A percentile compares a stretch with the other conserved stretches of the same genome.
Conservation (phyloP, 2,888 invertebrate genomes). For the Plebejus melissa region DNA sequence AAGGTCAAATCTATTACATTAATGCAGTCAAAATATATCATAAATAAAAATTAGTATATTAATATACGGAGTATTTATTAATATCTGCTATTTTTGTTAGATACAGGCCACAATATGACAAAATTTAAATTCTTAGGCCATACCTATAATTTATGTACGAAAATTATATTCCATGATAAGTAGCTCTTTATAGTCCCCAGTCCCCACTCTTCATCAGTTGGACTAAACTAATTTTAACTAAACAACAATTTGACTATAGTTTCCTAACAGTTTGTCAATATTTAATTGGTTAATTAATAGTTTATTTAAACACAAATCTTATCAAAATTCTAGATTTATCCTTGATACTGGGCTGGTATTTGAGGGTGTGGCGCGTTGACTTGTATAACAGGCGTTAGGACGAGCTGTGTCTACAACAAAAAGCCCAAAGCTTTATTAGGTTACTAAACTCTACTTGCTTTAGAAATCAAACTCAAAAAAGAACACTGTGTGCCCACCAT, state of each 20-base stretch:
- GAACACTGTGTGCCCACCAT: background rate
- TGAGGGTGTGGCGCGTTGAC: conserved; percentile 32
- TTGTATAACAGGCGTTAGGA: background rate
- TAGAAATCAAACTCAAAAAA: background rate
- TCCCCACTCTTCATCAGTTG: too few species aligned
- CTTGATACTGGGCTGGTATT: conserved; percentile 36
- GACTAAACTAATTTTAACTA: too few species aligned
- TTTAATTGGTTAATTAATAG: conserved; percentile 22
- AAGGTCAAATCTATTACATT: conserved; percentile 22
- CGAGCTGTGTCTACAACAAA: background rate
- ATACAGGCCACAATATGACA: too few species aligned
- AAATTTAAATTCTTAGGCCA: too few species aligned
- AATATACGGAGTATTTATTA: background rate
- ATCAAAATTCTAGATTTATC: conserved; percentile 36
- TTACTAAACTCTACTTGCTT: background rate
- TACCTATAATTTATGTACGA: too few species aligned
- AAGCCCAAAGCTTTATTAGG: background rate
- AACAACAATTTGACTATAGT: background rate
- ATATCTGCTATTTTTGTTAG: background rate
- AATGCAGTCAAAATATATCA: background rate
- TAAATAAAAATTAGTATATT: conserved; percentile 5
- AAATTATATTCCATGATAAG: too few species aligned
- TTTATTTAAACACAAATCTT: conserved; percentile 31
- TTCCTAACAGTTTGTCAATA: background rate
- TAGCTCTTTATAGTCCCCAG: too few species aligned